Evolutionary conservation across 2,113 vertebrate genomes (phyloP).

Genomic region (Leptosomus discolor): DNA sequence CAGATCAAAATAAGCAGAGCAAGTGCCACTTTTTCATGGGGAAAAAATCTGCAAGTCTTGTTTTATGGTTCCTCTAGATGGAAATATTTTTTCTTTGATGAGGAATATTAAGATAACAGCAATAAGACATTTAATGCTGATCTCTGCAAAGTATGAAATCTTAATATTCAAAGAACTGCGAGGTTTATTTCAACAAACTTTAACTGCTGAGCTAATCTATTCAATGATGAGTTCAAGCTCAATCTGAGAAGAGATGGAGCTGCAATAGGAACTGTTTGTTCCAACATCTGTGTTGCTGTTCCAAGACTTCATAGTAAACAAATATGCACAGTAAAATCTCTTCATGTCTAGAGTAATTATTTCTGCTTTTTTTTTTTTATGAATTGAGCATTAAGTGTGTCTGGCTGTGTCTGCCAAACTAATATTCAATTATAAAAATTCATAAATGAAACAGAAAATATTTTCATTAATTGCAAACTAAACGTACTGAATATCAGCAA

Average conservation of each 20-base stretch:
- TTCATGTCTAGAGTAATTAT: not conserved
- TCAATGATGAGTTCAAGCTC: not conserved
- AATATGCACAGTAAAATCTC: not conserved
- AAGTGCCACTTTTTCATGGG: not conserved
- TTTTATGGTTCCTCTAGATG: not conserved
- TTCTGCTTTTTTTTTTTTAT: not conserved
- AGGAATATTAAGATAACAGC: not conserved
- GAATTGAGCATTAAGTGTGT: not conserved
- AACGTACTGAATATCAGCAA: not conserved
- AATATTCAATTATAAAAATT: slow-evolving; percentile 1
- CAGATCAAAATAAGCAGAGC: not conserved
- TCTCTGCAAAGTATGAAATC: not conserved
- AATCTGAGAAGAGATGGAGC: not conserved
- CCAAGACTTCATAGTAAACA: slow-evolving; percentile 22
- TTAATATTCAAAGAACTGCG: not conserved
- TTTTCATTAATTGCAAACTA: not conserved
- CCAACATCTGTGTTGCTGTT: slow-evolving; percentile 38
- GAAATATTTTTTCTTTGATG: not conserved
- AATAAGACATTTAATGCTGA: not conserved
- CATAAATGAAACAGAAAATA: slow-evolving; percentile 4
- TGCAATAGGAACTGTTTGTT: not conserved
- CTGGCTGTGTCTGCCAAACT: not conserved
- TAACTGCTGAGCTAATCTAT: not conserved
- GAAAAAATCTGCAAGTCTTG: not conserved
- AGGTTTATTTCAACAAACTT: not conserved